Base-by-base conservation (phyloP, 2,888 invertebrate genomes). In the Aphelenchoides bicaudatus region DNA sequence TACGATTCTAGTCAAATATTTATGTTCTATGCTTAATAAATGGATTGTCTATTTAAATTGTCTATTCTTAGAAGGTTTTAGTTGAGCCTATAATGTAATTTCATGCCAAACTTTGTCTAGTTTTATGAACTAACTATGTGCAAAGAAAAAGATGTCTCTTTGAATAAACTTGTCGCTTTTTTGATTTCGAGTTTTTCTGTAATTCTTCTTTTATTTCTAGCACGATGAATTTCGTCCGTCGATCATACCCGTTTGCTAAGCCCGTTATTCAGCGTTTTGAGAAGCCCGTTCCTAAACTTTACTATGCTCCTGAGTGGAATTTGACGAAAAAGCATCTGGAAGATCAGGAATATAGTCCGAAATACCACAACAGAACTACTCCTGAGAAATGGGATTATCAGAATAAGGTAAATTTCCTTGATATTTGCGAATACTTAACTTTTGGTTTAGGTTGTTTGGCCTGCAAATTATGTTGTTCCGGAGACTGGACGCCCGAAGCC, bases 331-430 rank as follows among this genome's bases (percentile, higher is more conserved):
- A 65, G 37, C 58, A 68, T 5, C 65, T 68, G 43, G 37, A 53
- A n/a, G 70, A 67, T n/a, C 71, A 74, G 47, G 67, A 66, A n/a
- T 62, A 61, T 31, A 54, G 66, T 57, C 74, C 76, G 5, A 29
- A 71, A 54, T 65, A 64, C 30, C 62, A 62, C 43, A 73, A 71
- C 60, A 71, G 72, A 25, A 69, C 70, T 66, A 77, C 75, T n/a
- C 75, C 77, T 1, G 75, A 77, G 48, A 77, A 77, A 59, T 77
- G 77, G 77, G 75, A 77, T 50, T 73, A 77, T 59, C 73, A 77
- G 61, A 77, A 77, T 59, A 75, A 76, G 62, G 72, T 68, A 19
- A 28, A 48, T 25, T 21, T 29, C 25, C 51, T 63, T 63, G 3
- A 47, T 10, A 1, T 13, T 27, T 63, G 55, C 25, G 56, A 29